phyloP scores from a whole-genome alignment of 2,797 vertebrate genomes.

The Xyrichtys novacula region DNA sequence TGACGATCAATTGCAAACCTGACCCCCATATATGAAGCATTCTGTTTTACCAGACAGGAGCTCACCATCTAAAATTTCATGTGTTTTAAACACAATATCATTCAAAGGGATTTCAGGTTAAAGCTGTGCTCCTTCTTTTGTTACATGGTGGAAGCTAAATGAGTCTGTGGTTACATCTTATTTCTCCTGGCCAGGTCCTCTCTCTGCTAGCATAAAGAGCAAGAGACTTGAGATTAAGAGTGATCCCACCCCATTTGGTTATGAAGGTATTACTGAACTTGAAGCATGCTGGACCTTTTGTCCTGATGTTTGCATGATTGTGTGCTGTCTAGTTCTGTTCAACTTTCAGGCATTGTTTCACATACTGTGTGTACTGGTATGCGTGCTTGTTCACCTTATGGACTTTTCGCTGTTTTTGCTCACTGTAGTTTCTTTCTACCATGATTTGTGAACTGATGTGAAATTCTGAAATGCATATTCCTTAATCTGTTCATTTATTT shows the following conservation, averaged over 20 bases:
- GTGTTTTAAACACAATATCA: neutral
- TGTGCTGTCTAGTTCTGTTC: neutral
- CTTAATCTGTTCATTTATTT: neutral
- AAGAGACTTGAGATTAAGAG: slow-evolving; percentile 97
- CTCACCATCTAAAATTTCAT: too few relatives aligned
- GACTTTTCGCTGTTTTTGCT: neutral
- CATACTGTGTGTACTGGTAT: neutral
- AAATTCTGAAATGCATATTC: slow-evolving; percentile 32
- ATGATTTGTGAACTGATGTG: slow-evolving; percentile 18
- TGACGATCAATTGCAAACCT: too few relatives aligned
- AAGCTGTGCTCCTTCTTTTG: neutral
- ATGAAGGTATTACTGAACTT: slow-evolving; percentile 87
- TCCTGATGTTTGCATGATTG: neutral
- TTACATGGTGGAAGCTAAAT: slow-evolving; percentile 19
- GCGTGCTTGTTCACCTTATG: slow-evolving; percentile 14
- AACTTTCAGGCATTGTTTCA: neutral
- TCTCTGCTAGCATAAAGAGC: slow-evolving; percentile 90
- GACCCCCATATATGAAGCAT: too few relatives aligned
- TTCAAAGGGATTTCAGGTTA: neutral
- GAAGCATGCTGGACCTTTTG: slow-evolving; percentile 53
- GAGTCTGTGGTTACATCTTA: slow-evolving; percentile 53
- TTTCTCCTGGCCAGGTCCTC: slow-evolving; percentile 85
- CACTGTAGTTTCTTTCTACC: slow-evolving; percentile 23
- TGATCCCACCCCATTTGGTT: slow-evolving; percentile 93
- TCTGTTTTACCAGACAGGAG: neutral